These are phyloP conservation scores for Yponomeuta plumbellus DNA, from an alignment of 2,888 invertebrate species.

Conservation along the genomic window DNA sequence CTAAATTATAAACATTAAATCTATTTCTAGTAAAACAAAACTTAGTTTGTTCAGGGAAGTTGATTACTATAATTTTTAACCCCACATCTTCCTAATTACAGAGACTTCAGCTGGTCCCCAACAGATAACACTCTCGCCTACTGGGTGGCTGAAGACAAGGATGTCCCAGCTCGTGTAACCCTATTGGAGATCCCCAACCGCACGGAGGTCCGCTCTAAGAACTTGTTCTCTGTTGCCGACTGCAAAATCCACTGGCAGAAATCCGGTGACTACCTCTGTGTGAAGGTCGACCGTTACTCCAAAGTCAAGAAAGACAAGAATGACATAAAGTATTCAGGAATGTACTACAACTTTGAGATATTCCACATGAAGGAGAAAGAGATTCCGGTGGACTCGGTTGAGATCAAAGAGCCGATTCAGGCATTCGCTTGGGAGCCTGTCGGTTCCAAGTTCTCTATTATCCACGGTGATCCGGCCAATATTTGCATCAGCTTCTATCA, in stretches of 20 bases:
- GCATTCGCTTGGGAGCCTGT: slow-evolving; percentile 99
- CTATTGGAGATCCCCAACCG: slow-evolving; percentile 94
- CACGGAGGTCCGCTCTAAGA: slow-evolving; percentile 92
- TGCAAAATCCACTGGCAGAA: slow-evolving; percentile 99
- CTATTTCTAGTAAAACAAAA: too few species aligned
- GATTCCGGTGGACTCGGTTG: slow-evolving; percentile 97
- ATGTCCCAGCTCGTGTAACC: slow-evolving; percentile 96
- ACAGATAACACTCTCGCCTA: slow-evolving; percentile 97
- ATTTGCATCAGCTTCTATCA: slow-evolving; percentile 95
- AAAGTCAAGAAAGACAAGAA: slow-evolving; percentile 96
- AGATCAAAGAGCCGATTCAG: slow-evolving; percentile 93
- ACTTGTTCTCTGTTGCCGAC: slow-evolving; percentile 97
- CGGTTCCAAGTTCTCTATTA: slow-evolving; percentile 96
- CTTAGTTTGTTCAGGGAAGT: too few species aligned
- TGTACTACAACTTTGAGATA: slow-evolving; percentile 99
- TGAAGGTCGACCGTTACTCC: slow-evolving; percentile 87
- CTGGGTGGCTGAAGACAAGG: slow-evolving; percentile 98
- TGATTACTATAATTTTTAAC: too few species aligned
- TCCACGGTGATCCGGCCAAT: slow-evolving; percentile 92
- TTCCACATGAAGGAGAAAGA: slow-evolving; percentile 99
- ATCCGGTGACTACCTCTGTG: slow-evolving; percentile 97
- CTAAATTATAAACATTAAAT: too few species aligned
- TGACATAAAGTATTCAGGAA: slow-evolving; percentile 95
- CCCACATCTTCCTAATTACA: slow-evolving; percentile 33
- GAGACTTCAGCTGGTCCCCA: slow-evolving; percentile 99